Percentiles rank a stretch among this genome's conserved stretches.
phyloP scores from a whole-genome alignment of 2,888 invertebrate species.

The Andrena flavipes region DNA sequence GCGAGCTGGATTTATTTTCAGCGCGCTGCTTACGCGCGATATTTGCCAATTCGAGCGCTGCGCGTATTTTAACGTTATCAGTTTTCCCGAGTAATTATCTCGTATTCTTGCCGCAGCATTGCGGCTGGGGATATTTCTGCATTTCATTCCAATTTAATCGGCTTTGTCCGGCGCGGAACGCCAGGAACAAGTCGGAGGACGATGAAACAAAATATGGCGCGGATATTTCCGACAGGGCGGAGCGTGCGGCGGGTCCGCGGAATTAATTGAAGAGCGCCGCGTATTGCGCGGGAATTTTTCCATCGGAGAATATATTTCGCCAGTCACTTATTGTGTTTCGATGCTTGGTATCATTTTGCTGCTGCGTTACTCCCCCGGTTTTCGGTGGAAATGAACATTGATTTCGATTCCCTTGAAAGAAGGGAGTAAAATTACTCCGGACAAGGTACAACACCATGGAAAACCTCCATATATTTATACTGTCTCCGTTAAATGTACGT shows the following conservation, averaged over 20 bases:
- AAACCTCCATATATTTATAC: no score
- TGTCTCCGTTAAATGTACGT: no score
- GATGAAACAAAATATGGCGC: constrained; percentile 37
- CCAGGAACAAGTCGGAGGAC: constrained; percentile 4
- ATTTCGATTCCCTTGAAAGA: no score
- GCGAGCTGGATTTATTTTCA: background rate
- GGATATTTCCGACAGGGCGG: constrained; percentile 6
- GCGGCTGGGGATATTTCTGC: background rate
- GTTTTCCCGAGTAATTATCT: background rate
- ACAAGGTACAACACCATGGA: no score
- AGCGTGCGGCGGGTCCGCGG: background rate
- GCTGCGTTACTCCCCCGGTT: no score
- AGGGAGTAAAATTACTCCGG: no score
- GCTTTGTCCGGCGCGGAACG: background rate
- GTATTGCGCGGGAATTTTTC: constrained; percentile 3
- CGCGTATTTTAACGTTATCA: background rate
- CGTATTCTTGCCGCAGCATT: background rate
- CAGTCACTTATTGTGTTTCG: background rate
- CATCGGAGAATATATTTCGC: background rate
- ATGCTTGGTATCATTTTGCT: background rate
- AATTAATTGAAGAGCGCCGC: constrained; percentile 41
- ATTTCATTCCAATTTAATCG: constrained; percentile 18
- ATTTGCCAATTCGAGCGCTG: background rate
- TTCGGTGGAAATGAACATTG: no score
- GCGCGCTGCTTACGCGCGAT: background rate